Conservation (phyloP, 2,797 vertebrate genomes). For the Uromys caudimaculatus region DNA sequence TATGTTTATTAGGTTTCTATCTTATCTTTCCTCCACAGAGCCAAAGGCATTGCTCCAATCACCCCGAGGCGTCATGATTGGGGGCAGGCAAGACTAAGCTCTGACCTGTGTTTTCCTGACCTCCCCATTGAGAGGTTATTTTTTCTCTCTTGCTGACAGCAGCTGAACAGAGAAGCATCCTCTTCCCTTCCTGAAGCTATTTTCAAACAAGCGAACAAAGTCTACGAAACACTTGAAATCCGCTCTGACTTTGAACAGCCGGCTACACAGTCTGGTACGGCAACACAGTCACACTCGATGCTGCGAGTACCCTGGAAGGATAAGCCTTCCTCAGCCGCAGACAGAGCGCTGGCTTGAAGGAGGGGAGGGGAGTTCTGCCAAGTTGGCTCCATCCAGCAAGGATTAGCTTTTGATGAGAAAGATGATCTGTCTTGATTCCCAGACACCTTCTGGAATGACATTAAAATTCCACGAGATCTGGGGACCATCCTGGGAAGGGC, state of each 20-base stretch:
- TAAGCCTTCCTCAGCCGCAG: background rate
- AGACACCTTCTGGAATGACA: conserved; percentile 5
- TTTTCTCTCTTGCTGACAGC: background rate
- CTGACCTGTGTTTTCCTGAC: background rate
- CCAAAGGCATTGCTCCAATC: background rate
- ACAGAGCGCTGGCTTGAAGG: background rate
- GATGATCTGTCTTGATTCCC: conserved; percentile 57
- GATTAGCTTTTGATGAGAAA: conserved; percentile 52
- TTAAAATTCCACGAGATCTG: background rate
- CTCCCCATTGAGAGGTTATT: background rate
- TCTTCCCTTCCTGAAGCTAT: background rate
- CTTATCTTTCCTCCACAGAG: background rate
- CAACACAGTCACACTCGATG: fast-evolving
- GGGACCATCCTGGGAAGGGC: background rate
- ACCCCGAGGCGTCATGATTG: fast-evolving
- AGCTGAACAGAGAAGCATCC: fast-evolving
- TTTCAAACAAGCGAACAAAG: conserved; percentile 11
- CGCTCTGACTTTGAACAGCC: background rate
- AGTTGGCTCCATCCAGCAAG: background rate
- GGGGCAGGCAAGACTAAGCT: fast-evolving
- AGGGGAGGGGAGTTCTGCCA: background rate
- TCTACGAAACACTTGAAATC: background rate
- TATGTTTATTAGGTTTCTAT: too few species aligned
- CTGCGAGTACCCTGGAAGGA: fast-evolving
- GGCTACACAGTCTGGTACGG: background rate